Base-by-base conservation (phyloP, 1,140 invertebrate species). In the Lepidurus packardi region DNA sequence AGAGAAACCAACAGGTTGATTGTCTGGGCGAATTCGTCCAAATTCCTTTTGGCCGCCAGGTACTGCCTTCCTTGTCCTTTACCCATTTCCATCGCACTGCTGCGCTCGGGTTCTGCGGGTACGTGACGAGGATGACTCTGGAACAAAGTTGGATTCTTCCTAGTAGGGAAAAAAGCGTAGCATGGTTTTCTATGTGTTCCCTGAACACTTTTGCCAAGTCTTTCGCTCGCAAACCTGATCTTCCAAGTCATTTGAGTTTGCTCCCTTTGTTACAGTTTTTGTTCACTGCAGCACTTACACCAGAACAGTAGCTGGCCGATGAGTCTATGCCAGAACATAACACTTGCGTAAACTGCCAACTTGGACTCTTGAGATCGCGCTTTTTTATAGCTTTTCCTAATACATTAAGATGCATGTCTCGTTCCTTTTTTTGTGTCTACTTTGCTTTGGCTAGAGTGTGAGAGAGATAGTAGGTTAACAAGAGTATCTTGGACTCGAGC, bases 331-430 rank as follows among this genome's bases (percentile, higher is more conserved):
- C 16, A 16, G 53, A 65, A 65, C 53, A 21, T 65, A 65, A 65
- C 16, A 65, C 53, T 65, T 65, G 16, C 53, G 21, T 65, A 65
- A 65, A n/a, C 53, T 65, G 53, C 53, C 53, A 65, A 65, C 53
- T n/a, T 34, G 2, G 53, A 65, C 16, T 21, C 53, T 13, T n/a
- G n/a, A 21, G 53, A 65, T 65, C n/a, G 21, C 53, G 53, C 53
- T 65, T 65, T 65, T 65, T 65, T 9, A 65, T 65, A 13, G 53
- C 21, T 65, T 7, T 65, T 65, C 16, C 34, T 34, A 34, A 34
- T 34, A 21, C 53, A 65, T 65, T 65, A 65, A 65, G 53, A 65
- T 65, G 53, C 53, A 65, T 65, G 53, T 65, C 53, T 11, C 21
- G 53, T 65, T 13, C 53, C 16, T 65, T 21, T 13, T 65, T 65